phyloP scores from a whole-genome alignment of 2,113 vertebrate species.

The Ptilonorhynchus violaceus region DNA sequence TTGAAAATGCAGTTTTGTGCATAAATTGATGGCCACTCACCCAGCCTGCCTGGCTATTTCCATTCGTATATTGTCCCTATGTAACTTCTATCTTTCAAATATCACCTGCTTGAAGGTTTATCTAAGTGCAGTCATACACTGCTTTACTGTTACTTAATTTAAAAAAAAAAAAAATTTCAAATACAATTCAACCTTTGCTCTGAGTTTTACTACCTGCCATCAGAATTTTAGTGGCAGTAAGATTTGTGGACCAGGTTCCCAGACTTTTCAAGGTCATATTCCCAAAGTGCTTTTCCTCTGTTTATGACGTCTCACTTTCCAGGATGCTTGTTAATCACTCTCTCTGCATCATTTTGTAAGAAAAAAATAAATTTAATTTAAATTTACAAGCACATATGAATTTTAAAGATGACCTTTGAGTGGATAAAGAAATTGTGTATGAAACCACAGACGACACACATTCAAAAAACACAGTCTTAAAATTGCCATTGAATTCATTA shows the following conservation, averaged over 20 bases:
- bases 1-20: slow-evolving; percentile 59
- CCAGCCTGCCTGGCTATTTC: not conserved
- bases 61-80: not conserved
- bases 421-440: not conserved
- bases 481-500: not conserved
- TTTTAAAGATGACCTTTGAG: not conserved
- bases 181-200: not conserved
- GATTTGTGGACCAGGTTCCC: not conserved
- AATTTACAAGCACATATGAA: not conserved
- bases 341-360: not conserved
- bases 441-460: not conserved
- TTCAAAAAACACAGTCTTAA: not conserved
- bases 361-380: not conserved
- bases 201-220: not conserved
- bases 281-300: not conserved
- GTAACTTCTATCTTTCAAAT: not conserved
- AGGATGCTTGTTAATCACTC: not conserved
- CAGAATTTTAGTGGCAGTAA: not conserved
- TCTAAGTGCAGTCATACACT: not conserved
- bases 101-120: not conserved
- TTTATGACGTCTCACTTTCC: not conserved
- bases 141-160: not conserved
- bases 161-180: not conserved
- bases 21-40: slow-evolving; percentile 11
- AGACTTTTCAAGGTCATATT: not conserved